Evolutionary conservation across 2,888 invertebrate species (phyloP).

Genomic region (Drosophila robusta): DNA sequence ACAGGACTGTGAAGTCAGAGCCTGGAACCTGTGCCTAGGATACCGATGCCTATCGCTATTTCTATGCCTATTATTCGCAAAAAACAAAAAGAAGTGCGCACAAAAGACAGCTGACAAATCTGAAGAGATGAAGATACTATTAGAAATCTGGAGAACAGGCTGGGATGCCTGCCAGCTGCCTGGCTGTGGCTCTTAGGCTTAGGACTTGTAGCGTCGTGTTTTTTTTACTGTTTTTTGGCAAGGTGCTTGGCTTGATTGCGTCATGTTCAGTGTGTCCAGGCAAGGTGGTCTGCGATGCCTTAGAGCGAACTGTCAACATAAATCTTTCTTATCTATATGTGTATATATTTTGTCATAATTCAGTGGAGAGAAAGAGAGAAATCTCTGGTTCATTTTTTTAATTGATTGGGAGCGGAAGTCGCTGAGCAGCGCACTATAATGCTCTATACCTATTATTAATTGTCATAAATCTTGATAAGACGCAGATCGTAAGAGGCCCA

Average conservation of each 20-base stretch:
- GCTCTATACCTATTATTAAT: conserved; percentile 83
- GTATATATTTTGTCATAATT: conserved; percentile 70
- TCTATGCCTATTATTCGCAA: conserved; percentile 68
- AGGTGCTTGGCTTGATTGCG: conserved; percentile 69
- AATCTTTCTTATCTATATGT: conserved; percentile 63
- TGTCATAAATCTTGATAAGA: conserved; percentile 84
- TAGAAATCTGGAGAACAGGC: conserved; percentile 14
- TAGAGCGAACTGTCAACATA: conserved; percentile 51
- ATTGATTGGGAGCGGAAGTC: conserved; percentile 78
- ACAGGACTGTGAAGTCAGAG: conserved; percentile 64
- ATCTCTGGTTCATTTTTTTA: conserved; percentile 43
- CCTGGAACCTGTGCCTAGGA: conserved; percentile 59
- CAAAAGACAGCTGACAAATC: conserved; percentile 70
- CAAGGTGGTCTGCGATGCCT: conserved; percentile 59
- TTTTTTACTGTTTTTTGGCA: conserved; percentile 58
- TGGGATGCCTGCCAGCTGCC: conserved; percentile 58
- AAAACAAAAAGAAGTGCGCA: conserved; percentile 42
- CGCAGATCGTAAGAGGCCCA: conserved; percentile 78
- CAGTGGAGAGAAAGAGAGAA: conserved; percentile 12
- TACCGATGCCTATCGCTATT: conserved; percentile 66
- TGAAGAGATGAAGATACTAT: conserved; percentile 46
- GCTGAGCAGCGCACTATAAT: conserved; percentile 28
- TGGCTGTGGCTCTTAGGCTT: conserved; percentile 24
- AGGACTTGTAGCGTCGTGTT: conserved; percentile 12
- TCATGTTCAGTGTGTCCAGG: conserved; percentile 41